A percentile compares a stretch with the other conserved stretches of the same genome.
These are phyloP conservation scores for Caretta caretta DNA, from an alignment of 2,113 vertebrate species.

Conservation along the genomic window DNA sequence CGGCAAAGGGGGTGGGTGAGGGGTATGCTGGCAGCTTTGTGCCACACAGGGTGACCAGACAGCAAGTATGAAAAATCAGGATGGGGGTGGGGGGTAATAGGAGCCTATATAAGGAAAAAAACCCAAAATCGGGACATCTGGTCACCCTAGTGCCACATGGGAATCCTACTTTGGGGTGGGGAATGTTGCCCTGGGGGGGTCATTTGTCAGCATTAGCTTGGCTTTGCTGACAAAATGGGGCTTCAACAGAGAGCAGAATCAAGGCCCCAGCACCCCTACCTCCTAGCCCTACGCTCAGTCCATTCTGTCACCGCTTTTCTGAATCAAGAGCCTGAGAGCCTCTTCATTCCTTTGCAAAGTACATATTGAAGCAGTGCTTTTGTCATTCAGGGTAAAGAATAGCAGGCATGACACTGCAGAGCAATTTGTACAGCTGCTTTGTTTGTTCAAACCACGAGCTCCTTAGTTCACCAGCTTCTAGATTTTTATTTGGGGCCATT, in stretches of 20 bases:
- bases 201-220: accelerated
- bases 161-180: too few relatives aligned
- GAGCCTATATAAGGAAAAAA: too few relatives aligned
- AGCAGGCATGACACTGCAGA: neutral
- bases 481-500: accelerated
- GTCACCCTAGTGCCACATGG: too few relatives aligned
- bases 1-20: neutral
- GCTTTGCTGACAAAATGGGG: accelerated
- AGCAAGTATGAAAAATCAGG: too few relatives aligned
- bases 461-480: neutral
- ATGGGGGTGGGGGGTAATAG: too few relatives aligned
- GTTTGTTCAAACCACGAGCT: accelerated
- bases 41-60: too few relatives aligned
- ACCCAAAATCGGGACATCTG: too few relatives aligned
- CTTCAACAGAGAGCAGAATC: neutral
- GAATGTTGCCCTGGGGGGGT: neutral
- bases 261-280: too few relatives aligned
- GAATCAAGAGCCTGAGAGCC: accelerated
- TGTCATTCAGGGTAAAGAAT: neutral
- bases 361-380: neutral
- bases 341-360: neutral
- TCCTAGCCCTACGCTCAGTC: accelerated
- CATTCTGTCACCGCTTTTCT: accelerated
- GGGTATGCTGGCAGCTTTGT: neutral
- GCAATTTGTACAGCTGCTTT: neutral